These are phyloP conservation scores for Lacanobia oleracea DNA, from an alignment of 2,888 invertebrate genomes.

Conservation along the genomic window DNA sequence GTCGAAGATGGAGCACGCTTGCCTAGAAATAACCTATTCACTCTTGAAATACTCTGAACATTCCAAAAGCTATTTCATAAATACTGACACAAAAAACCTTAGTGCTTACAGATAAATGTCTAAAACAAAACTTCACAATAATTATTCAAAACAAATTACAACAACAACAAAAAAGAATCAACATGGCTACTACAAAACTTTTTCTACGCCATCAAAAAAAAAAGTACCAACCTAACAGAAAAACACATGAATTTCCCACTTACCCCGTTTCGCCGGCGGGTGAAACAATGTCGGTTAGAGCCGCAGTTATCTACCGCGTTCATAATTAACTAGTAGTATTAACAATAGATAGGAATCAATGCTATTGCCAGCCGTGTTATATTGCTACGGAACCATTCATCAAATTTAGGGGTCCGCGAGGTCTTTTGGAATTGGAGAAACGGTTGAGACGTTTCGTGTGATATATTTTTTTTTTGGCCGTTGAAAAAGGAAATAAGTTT, in stretches of 20 bases:
- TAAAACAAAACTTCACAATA: background rate
- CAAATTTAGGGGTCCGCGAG: constrained; percentile 75
- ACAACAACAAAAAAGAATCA: constrained; percentile 19
- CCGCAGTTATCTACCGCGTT: constrained; percentile 60
- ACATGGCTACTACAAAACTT: constrained; percentile 19
- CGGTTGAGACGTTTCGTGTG: background rate
- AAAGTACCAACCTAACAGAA: constrained; percentile 10
- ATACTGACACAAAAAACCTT: background rate
- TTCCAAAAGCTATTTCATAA: background rate
- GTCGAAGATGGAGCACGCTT: too few species aligned
- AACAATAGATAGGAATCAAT: constrained; percentile 75
- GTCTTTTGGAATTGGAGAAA: constrained; percentile 28
- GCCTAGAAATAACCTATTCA: too few species aligned
- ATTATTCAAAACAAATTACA: constrained; percentile 11
- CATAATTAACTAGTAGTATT: constrained; percentile 71
- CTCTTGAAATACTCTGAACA: background rate
- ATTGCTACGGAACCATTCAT: constrained; percentile 78
- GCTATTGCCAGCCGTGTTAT: constrained; percentile 68
- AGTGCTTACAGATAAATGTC: background rate
- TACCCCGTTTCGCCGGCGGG: constrained; percentile 50
- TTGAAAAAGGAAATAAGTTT: background rate
- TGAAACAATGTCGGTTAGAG: constrained; percentile 62
- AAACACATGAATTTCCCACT: constrained; percentile 39
- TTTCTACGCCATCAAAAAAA: background rate
- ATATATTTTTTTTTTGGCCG: background rate